Evolutionary conservation across 1,140 invertebrate species (phyloP), one percentile per base, ranked within the genome.

Genomic region (Halictus rubicundus): DNA sequence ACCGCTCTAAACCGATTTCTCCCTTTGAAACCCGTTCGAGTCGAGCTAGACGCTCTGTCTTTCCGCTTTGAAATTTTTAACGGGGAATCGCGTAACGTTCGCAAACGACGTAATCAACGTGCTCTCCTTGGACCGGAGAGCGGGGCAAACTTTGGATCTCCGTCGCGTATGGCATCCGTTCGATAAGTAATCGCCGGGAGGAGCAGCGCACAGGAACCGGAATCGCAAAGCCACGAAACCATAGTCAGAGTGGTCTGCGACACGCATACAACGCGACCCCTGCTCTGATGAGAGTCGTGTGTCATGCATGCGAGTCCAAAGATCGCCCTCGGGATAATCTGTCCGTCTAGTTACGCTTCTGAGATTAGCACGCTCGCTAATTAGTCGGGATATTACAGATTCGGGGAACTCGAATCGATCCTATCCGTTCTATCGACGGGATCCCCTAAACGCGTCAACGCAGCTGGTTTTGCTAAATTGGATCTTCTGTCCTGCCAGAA

Each of bases 341-440:
- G 61, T 69, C 59, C 69, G 42, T 75, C 70, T 75, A 69, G 82
- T 84, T 75, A 60, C 57, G 68, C 57, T 76, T 69, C 82, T 72
- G 68, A 85, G 83, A 85, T 85, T 84, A 85, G 61, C 78, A 54
- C 52, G 68, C 27, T 52, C 57, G 83, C 78, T 85, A 84, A 85
- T 85, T 84, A 84, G 68, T 61, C 82, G 61, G 37, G 71, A 68
- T 68, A 85, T 84, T 84, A 72, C 77, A 80, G 76, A 72, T 77
- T 68, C 71, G 23, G 49, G 63, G 39, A 52, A 60, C 52, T 32
- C 57, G 49, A 83, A 84, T 84, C 63, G 83, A 85, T 84, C 77
- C n/a, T 68, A 42, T 12, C 19, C 65, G 37, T 66, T 80, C 75
- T 72, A 69, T 80, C 71, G 66, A 46, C 46, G 32, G 19, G 12